Evolutionary conservation across 2,797 vertebrate species (phyloP).

Genomic region (Chromobotia macracanthus): DNA sequence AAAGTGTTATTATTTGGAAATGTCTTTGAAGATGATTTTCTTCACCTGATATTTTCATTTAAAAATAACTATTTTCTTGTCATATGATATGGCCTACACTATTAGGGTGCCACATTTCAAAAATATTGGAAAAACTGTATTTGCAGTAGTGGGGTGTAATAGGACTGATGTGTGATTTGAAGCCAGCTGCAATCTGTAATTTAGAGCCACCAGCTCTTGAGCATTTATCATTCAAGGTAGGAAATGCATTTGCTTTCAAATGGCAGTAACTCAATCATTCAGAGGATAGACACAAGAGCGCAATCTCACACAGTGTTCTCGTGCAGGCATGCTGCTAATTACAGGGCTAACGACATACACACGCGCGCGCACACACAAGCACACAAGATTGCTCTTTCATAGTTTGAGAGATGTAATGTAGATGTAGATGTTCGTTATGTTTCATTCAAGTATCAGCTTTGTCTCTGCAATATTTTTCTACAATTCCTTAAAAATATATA

Average conservation of each 20-base stretch:
- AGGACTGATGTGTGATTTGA: constrained; percentile 1
- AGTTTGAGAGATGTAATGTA: not conserved
- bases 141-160: not conserved
- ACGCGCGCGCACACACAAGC: constrained; percentile 13
- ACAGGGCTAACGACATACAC: constrained; percentile 44
- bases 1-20: not conserved
- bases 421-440: too few relatives aligned
- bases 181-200: constrained; percentile 41
- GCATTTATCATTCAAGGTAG: constrained; percentile 62
- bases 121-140: not conserved
- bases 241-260: constrained; percentile 62
- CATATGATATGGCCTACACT: not conserved
- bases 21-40: not conserved
- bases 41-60: not conserved
- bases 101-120: not conserved
- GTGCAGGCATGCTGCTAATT: constrained; percentile 54
- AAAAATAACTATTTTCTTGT: not conserved
- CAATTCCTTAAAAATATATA: too few relatives aligned
- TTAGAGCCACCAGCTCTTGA: constrained; percentile 54
- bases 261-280: constrained; percentile 73
- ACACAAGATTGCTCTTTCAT: not conserved
- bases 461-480: too few relatives aligned
- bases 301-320: constrained; percentile 67
- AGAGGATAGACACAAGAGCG: constrained; percentile 62
- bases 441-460: not conserved